Conservation (phyloP, 2,888 invertebrate species). For the Dromius quadrimaculatus region DNA sequence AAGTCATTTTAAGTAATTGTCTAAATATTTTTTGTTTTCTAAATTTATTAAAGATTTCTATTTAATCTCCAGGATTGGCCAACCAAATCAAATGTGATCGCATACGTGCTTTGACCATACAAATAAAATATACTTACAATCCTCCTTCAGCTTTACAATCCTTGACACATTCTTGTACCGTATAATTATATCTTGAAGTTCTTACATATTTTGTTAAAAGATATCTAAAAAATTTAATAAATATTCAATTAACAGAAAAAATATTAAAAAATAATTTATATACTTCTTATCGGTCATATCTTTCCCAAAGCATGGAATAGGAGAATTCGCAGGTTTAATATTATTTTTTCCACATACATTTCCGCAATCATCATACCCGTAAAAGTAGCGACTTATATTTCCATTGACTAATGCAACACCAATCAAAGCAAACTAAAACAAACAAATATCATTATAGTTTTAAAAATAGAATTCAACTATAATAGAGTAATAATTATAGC, state of each 20-base stretch:
- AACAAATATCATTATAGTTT: too few species aligned
- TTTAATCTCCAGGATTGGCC: too few species aligned
- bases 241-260: too few species aligned
- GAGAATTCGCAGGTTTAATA: constrained; percentile 56
- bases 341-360: constrained; percentile 74
- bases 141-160: constrained; percentile 59
- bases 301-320: constrained; percentile 65
- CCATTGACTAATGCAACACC: constrained; percentile 63
- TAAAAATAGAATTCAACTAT: too few species aligned
- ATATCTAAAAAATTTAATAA: too few species aligned
- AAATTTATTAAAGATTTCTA: too few species aligned
- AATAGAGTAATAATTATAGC: too few species aligned
- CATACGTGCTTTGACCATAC: too few species aligned
- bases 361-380: constrained; percentile 75
- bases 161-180: constrained; percentile 62
- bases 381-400: constrained; percentile 71
- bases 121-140: constrained; percentile 62
- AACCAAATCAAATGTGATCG: too few species aligned
- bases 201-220: background rate
- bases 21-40: too few species aligned
- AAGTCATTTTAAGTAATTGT: too few species aligned
- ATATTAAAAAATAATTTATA: too few species aligned
- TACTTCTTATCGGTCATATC: constrained; percentile 65
- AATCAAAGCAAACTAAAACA: constrained; percentile 10
- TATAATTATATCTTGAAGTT: background rate